Conservation (phyloP, 2,888 invertebrate species). For the Rhopalosiphum nymphaeae region DNA sequence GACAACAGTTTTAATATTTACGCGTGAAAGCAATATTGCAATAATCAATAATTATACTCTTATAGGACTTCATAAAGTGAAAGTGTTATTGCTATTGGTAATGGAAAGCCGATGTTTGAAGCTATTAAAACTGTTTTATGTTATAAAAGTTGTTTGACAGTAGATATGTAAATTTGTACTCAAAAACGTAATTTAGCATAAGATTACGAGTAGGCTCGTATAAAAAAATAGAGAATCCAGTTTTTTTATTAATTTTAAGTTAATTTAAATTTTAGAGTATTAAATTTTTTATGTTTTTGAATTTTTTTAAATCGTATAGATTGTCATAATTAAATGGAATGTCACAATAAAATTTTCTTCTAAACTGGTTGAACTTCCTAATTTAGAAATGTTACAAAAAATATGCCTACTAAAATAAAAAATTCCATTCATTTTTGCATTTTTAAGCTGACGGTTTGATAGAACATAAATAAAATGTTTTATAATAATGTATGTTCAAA, state of each 20-base stretch:
- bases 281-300: not conserved
- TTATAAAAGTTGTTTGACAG: constrained; percentile 22
- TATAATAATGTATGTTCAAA: not conserved
- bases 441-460: not conserved
- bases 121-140: not conserved
- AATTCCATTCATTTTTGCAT: not conserved
- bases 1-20: not conserved
- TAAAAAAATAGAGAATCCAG: not conserved
- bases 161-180: not conserved
- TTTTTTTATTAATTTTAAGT: not conserved
- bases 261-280: not conserved
- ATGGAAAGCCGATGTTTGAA: constrained; percentile 28
- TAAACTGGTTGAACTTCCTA: too few species aligned
- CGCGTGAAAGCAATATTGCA: not conserved
- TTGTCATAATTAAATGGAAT: not conserved
- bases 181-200: not conserved
- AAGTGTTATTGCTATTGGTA: not conserved
- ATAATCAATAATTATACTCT: not conserved
- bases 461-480: not conserved
- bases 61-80: constrained; percentile 18
- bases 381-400: too few species aligned
- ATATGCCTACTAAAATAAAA: not conserved
- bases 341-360: not conserved
- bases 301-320: not conserved
- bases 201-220: not conserved